These are phyloP conservation scores for Corvus cornix DNA, from an alignment of 2,113 vertebrate species.

Conservation along the genomic window DNA sequence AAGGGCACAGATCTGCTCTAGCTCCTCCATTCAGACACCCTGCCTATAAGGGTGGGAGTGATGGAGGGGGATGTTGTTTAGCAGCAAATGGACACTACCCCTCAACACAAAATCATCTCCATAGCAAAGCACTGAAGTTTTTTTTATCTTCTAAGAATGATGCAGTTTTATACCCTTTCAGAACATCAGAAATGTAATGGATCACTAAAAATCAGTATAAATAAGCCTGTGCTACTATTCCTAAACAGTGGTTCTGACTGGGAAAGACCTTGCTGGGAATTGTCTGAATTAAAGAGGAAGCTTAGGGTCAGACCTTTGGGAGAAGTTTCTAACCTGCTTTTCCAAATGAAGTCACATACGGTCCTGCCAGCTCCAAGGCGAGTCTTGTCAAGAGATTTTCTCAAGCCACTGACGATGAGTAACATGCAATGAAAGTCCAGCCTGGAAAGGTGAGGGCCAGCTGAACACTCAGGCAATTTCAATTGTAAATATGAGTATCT, in stretches of 20 bases:
- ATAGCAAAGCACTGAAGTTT: background rate
- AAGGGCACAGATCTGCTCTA: background rate
- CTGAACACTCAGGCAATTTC: background rate
- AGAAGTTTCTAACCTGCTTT: background rate
- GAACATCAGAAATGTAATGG: background rate
- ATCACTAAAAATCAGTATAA: background rate
- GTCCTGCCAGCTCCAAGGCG: background rate
- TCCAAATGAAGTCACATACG: background rate
- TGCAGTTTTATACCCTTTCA: background rate
- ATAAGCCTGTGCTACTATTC: background rate
- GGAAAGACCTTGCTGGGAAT: background rate
- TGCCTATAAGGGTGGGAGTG: accelerated
- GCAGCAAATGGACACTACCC: background rate
- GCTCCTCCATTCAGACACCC: background rate
- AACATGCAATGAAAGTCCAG: accelerated
- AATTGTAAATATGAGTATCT: background rate
- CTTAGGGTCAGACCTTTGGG: background rate
- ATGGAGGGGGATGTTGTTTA: background rate
- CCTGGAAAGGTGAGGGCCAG: background rate
- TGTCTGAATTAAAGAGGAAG: background rate
- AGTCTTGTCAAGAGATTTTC: background rate
- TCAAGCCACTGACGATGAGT: accelerated
- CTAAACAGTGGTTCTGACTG: background rate
- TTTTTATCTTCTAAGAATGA: background rate
- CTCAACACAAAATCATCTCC: background rate